Evolutionary conservation across 2,797 vertebrate species (phyloP), one percentile per base, ranked within the genome.

Genomic region (Thalassophryne amazonica): DNA sequence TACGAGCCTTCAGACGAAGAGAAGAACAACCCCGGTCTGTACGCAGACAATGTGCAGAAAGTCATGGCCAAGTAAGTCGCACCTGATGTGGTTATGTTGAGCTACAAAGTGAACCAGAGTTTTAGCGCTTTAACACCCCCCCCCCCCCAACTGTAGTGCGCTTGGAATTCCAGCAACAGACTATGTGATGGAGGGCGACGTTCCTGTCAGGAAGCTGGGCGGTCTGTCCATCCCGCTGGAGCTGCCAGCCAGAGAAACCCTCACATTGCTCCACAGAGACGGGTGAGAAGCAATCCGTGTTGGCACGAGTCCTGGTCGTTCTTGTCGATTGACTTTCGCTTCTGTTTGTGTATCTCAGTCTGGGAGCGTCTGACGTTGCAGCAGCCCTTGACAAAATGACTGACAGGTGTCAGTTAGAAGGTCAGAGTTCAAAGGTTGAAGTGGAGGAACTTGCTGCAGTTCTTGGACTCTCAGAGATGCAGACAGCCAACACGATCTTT

Each of bases 11-110:
- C 90, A 3, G 28, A 62, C 10, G 87, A 91, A 49, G 94, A 97
- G 81, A 92, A 82, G 67, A 47, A 62, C 0, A 66, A 95, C 78
- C 93, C 94, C n/a, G 80, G 67, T 28, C 74, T 95, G 17, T 97
- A 93, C 10, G 93, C 94, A 5, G 92, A 91, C 80, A 96, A 94
- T 0, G 88, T 97, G 2, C 94, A 94, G 86, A 91, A 84, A 43
- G 85, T 93, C 43, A 96, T 97, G 93, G 93, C 94, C 41, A 81
- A 86, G 94, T 96, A 60, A 88, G 91, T 81, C 0, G 5, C 14
- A 9, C 9, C 20, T 22, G 32, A 15, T 25, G 7, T 3, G 5
- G 29, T 21, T 6, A 1, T 8, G 8, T 15, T 20, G n/a, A 0
- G 19, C 1, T 5, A 3, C 13, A 21, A 0, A 1, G 2, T 30